These are phyloP conservation scores for Uropetala carovei DNA, from an alignment of 2,888 invertebrate species.

Conservation along the genomic window DNA sequence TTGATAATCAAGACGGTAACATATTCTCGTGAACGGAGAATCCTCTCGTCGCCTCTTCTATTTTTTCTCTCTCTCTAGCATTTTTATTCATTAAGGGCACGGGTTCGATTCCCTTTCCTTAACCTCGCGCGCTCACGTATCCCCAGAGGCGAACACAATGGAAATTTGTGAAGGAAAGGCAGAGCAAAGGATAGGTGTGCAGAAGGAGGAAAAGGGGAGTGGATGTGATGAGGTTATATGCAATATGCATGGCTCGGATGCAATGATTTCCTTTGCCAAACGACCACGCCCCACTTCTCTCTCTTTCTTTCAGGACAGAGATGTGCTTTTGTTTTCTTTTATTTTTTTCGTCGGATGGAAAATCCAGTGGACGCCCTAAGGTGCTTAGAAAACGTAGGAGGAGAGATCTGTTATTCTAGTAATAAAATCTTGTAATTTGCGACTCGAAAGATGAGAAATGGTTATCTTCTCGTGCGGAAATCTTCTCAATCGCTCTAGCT, in stretches of 20 bases:
- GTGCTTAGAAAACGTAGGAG: background rate
- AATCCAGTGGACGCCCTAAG: background rate
- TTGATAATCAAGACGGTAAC: too few species aligned
- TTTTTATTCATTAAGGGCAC: background rate
- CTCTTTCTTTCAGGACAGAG: background rate
- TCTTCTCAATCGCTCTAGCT: slow-evolving; percentile 23
- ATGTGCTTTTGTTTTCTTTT: slow-evolving; percentile 20
- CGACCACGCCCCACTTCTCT: background rate
- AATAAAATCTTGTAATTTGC: slow-evolving; percentile 28
- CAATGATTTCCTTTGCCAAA: slow-evolving; percentile 9
- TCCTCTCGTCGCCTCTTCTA: background rate
- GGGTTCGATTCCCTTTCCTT: slow-evolving; percentile 24
- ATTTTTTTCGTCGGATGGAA: background rate
- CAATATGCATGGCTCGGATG: slow-evolving; percentile 11
- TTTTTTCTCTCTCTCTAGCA: background rate
- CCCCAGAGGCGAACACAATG: background rate
- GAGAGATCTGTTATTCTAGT: slow-evolving; percentile 28
- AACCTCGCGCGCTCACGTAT: background rate
- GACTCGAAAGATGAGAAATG: slow-evolving; percentile 14
- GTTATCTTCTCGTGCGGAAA: background rate
- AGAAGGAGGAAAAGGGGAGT: background rate
- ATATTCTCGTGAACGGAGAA: too few species aligned
- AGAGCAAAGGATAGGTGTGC: background rate
- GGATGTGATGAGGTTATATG: background rate
- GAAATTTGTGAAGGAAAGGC: too few species aligned